Conservation (phyloP, 2,888 invertebrate genomes). For the Sphinx pinastri region DNA sequence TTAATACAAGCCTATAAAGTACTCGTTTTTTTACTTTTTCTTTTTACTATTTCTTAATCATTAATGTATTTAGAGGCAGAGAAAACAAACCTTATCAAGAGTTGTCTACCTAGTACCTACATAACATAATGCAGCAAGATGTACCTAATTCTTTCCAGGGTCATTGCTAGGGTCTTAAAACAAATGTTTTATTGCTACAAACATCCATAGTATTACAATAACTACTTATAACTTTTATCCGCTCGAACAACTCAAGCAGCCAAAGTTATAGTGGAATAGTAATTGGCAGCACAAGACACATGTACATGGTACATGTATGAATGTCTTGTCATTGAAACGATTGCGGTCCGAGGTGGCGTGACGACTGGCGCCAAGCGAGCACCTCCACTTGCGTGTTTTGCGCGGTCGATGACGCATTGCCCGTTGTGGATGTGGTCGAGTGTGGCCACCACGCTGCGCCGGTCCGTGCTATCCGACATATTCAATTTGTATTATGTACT, state of each 20-base stretch:
- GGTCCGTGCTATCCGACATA: slow-evolving; percentile 13
- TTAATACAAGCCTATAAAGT: too few relatives aligned
- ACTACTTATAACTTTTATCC: neutral
- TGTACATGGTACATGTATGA: slow-evolving; percentile 32
- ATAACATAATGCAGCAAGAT: too few relatives aligned
- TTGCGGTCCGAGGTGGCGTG: slow-evolving; percentile 28
- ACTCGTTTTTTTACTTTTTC: too few relatives aligned
- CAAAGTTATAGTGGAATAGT: slow-evolving; percentile 2
- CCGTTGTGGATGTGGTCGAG: slow-evolving; percentile 29
- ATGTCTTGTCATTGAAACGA: slow-evolving; percentile 29
- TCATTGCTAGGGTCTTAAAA: too few relatives aligned
- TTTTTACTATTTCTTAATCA: too few relatives aligned
- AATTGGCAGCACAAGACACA: neutral
- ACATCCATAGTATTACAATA: too few relatives aligned
- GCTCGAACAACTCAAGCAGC: neutral
- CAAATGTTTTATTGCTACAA: too few relatives aligned
- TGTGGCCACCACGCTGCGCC: neutral
- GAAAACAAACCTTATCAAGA: too few relatives aligned
- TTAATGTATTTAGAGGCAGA: too few relatives aligned
- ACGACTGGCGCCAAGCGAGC: slow-evolving; percentile 35
- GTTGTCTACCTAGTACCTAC: too few relatives aligned
- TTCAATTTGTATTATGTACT: neutral
- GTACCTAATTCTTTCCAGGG: too few relatives aligned
- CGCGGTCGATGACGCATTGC: slow-evolving; percentile 41
- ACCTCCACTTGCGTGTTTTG: slow-evolving; percentile 36